Conservation (phyloP, 2,797 vertebrate genomes). For the Amazona ochrocephala region DNA sequence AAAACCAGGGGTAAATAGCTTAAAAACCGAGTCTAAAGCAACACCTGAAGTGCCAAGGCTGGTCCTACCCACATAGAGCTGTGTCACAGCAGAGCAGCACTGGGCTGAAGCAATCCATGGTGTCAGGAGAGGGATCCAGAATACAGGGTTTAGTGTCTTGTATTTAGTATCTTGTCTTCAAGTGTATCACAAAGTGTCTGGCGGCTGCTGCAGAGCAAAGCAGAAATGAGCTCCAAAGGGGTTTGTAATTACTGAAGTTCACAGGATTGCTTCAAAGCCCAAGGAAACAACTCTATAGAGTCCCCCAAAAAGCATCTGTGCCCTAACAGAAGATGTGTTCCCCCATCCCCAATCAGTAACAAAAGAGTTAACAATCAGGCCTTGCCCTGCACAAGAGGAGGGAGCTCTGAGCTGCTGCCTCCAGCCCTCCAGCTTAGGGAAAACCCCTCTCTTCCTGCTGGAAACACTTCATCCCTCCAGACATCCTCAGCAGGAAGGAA, state of each 20-base stretch:
- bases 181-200: fast-evolving
- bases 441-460: not conserved
- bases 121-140: not conserved
- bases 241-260: not conserved
- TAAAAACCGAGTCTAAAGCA: not conserved
- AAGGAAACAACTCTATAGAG: not conserved
- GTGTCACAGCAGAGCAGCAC: not conserved
- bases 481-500: constrained; percentile 28
- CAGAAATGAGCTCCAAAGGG: not conserved
- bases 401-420: constrained; percentile 13
- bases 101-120: not conserved
- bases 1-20: not conserved
- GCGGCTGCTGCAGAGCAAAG: not conserved
- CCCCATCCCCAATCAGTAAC: constrained; percentile 1
- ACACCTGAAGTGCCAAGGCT: not conserved
- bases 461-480: constrained; percentile 12
- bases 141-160: not conserved
- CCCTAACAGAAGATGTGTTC: not conserved
- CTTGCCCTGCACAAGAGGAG: not conserved
- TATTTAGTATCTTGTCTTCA: not conserved
- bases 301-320: not conserved
- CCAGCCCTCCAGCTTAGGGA: not conserved
- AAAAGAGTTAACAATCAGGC: constrained; percentile 39
- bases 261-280: not conserved
- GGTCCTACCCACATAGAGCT: not conserved